phyloP scores from a whole-genome alignment of 2,113 vertebrate species.

The Chrysochloris asiatica region DNA sequence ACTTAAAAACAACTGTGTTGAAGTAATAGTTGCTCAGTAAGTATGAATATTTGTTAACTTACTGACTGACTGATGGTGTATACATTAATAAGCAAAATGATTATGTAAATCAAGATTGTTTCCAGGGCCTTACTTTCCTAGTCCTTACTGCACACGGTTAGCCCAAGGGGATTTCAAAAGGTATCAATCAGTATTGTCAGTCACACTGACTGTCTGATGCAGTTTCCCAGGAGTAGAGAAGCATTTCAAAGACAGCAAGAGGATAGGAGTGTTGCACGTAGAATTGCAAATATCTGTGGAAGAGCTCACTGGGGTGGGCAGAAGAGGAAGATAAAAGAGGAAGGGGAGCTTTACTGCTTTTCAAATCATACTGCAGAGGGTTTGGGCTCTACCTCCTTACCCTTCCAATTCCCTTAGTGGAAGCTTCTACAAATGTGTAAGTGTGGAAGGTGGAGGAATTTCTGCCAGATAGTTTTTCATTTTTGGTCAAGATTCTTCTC shows the following conservation, averaged over 20 bases:
- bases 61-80: background rate
- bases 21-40: background rate
- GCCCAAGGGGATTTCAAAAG: background rate
- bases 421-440: background rate
- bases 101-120: rapidly evolving
- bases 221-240: background rate
- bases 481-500: background rate
- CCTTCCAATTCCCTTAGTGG: background rate
- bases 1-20: no score
- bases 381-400: background rate
- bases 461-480: background rate
- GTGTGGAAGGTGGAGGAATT: no score
- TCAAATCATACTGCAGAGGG: background rate
- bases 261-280: background rate
- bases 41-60: background rate
- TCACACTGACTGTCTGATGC: background rate
- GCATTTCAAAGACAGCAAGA: background rate
- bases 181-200: no score
- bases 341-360: background rate
- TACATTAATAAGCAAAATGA: background rate
- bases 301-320: background rate
- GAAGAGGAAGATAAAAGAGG: background rate
- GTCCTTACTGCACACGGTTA: background rate
- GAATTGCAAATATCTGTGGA: background rate
- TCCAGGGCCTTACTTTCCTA: background rate